Conservation (phyloP, 2,113 vertebrate species). For the Hemiprocne comata region DNA sequence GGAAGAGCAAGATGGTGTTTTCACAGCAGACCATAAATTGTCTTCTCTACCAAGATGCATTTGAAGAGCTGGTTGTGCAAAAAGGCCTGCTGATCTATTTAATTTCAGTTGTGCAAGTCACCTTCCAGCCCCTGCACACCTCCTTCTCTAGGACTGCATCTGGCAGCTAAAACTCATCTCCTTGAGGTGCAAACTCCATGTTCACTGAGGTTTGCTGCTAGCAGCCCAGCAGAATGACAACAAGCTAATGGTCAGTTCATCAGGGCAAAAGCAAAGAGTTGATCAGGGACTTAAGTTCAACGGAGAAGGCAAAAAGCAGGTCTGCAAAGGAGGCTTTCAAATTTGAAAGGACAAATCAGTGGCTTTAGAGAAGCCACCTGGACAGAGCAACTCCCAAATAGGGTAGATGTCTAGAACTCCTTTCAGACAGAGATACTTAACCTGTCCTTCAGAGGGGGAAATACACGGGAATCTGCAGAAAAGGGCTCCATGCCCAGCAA, state of each 20-base stretch:
- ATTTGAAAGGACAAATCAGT: neutral
- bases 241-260: neutral
- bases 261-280: neutral
- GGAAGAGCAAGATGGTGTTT: slow-evolving; percentile 26
- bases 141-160: neutral
- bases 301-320: neutral
- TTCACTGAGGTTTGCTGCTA: neutral
- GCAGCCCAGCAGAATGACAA: neutral
- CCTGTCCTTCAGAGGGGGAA: neutral
- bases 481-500: neutral
- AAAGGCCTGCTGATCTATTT: neutral
- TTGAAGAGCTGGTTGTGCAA: neutral
- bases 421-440: neutral
- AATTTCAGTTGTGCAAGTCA: neutral
- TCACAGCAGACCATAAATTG: neutral
- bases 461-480: neutral
- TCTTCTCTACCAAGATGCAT: neutral
- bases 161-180: neutral
- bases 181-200: neutral
- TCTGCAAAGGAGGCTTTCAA: neutral
- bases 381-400: neutral
- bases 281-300: neutral
- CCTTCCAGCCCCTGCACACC: neutral
- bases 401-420: neutral
- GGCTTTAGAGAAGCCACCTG: neutral